A percentile compares a stretch with the other conserved stretches of the same genome.
Conservation (phyloP, 2,888 invertebrate genomes). For the Drosophila paucipuncta region DNA sequence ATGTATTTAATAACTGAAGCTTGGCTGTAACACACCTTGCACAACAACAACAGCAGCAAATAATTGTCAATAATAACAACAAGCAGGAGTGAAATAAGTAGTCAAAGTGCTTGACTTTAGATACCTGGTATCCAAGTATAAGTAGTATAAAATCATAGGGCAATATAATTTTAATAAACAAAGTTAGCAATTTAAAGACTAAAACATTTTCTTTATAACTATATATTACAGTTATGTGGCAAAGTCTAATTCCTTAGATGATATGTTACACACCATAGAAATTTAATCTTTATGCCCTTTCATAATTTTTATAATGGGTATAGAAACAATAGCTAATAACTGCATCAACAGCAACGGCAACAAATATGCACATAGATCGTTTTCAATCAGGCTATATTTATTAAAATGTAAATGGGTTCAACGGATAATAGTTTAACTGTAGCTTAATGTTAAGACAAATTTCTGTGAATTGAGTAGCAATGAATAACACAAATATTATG, state of each 20-base stretch:
- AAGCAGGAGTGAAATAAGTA: constrained; percentile 9
- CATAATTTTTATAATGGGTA: constrained; percentile 23
- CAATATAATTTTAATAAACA: background rate
- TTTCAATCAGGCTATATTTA: constrained; percentile 46
- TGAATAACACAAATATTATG: constrained; percentile 59
- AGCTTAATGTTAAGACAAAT: constrained; percentile 59
- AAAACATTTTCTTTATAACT: background rate
- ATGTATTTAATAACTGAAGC: constrained; percentile 67
- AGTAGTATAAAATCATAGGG: background rate
- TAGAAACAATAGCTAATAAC: constrained; percentile 29
- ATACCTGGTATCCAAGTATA: constrained; percentile 16
- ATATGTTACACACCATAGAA: background rate
- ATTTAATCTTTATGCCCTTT: background rate
- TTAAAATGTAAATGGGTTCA: constrained; percentile 66
- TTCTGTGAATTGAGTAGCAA: constrained; percentile 65
- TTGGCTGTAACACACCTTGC: constrained; percentile 73
- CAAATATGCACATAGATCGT: constrained; percentile 57
- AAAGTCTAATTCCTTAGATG: background rate
- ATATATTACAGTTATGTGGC: background rate
- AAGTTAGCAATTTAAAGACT: background rate
- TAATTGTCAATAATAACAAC: constrained; percentile 41
- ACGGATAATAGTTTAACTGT: constrained; percentile 57
- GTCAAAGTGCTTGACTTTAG: constrained; percentile 7
- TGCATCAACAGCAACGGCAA: background rate
- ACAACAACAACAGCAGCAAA: constrained; percentile 33